Conservation (phyloP, 2,888 invertebrate genomes). For the Masnerella sp. region DNA sequence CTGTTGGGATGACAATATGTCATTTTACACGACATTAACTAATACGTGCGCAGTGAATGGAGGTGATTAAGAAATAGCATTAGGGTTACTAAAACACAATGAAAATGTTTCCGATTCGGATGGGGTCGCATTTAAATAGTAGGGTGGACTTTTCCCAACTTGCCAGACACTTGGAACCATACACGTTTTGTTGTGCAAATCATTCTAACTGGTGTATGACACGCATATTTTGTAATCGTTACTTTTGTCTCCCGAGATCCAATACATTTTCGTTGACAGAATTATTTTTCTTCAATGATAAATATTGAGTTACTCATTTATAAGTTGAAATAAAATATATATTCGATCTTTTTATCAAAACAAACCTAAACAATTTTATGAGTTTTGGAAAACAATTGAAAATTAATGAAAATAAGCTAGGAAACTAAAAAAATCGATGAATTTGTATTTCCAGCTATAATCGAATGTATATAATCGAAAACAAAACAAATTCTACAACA, state of each 20-base stretch:
- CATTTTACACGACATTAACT: slow-evolving; percentile 48
- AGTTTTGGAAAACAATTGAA: too few relatives aligned
- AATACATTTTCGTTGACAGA: too few relatives aligned
- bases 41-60: slow-evolving; percentile 39
- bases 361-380: too few relatives aligned
- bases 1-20: slow-evolving; percentile 42
- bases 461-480: too few relatives aligned
- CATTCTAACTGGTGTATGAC: slow-evolving; percentile 15
- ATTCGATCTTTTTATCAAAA: too few relatives aligned
- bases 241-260: not conserved
- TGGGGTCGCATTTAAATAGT: slow-evolving; percentile 44
- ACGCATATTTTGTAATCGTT: not conserved
- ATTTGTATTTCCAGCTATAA: too few relatives aligned
- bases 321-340: too few relatives aligned
- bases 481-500: too few relatives aligned
- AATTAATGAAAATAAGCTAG: too few relatives aligned
- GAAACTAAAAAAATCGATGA: too few relatives aligned
- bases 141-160: slow-evolving; percentile 39
- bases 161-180: slow-evolving; percentile 19
- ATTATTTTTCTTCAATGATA: too few relatives aligned
- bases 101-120: slow-evolving; percentile 44
- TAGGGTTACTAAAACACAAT: slow-evolving; percentile 50
- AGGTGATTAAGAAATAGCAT: slow-evolving; percentile 49
- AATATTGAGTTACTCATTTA: too few relatives aligned
- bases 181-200: slow-evolving; percentile 40